These are phyloP conservation scores for Brachionus paranguensis DNA, from an alignment of 1,140 invertebrate genomes.

Conservation along the genomic window DNA sequence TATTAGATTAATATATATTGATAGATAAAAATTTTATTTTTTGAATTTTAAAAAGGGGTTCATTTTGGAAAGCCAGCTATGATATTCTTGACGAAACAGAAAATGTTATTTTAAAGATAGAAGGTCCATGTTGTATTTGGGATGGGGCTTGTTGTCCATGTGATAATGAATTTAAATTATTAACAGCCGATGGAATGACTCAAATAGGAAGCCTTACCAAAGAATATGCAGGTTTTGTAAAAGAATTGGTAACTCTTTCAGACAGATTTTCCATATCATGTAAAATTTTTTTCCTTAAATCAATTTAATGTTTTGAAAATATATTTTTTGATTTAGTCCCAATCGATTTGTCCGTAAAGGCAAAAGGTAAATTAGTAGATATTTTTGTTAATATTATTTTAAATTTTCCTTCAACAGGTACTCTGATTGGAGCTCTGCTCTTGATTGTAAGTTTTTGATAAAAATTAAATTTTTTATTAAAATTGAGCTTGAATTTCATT, in stretches of 20 bases:
- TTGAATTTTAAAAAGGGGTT: neutral
- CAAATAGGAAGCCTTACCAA: constrained; percentile 5
- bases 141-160: constrained; percentile 37
- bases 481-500: neutral
- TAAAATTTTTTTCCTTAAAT: neutral
- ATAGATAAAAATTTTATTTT: neutral
- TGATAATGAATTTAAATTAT: constrained; percentile 30
- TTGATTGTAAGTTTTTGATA: constrained; percentile 39
- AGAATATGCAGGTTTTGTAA: constrained; percentile 30
- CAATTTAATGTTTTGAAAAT: neutral
- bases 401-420: neutral
- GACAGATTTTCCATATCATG: neutral
- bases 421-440: constrained; percentile 30
- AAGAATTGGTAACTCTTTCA: neutral
- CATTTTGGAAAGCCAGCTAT: constrained; percentile 21
- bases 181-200: neutral
- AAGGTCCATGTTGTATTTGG: constrained; percentile 25
- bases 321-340: constrained; percentile 43
- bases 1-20: too few species aligned
- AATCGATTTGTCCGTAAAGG: constrained; percentile 42
- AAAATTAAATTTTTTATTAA: neutral
- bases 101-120: neutral
- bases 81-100: constrained; percentile 6
- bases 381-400: neutral
- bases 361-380: neutral